Evolutionary conservation across 2,797 vertebrate genomes (phyloP).

Genomic region (Carapus acus): DNA sequence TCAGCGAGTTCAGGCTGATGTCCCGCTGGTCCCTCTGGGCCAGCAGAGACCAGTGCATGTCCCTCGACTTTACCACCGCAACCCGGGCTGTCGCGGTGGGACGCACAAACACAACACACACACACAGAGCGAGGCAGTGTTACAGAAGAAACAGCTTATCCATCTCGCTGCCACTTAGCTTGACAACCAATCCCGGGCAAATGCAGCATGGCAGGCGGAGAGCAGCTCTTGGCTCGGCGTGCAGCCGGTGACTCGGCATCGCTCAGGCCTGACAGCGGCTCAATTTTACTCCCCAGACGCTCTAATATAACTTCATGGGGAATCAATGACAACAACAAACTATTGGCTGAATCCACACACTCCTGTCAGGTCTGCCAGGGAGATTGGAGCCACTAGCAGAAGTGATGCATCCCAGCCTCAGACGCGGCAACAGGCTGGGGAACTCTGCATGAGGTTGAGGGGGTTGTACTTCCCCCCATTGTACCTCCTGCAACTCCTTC

Average conservation of each 20-base stretch:
- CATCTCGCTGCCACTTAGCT: background rate
- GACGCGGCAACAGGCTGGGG: too few species aligned
- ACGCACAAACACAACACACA: conserved; percentile 14
- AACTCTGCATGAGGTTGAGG: too few species aligned
- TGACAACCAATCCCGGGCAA: conserved; percentile 20
- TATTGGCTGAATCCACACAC: conserved; percentile 15
- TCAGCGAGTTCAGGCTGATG: conserved; percentile 85
- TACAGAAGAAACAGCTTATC: conserved; percentile 23
- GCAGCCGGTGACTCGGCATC: conserved; percentile 39
- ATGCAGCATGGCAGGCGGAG: conserved; percentile 30
- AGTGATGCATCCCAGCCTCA: too few species aligned
- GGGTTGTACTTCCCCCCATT: too few species aligned
- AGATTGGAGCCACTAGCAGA: conserved; percentile 7
- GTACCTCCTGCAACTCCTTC: too few species aligned
- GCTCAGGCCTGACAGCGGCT: conserved; percentile 4
- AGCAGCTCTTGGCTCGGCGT: conserved; percentile 15
- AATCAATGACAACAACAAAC: conserved; percentile 28
- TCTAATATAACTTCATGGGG: conserved; percentile 6
- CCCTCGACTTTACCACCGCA: conserved; percentile 93
- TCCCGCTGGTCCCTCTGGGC: conserved; percentile 93
- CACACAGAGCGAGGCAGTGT: conserved; percentile 12
- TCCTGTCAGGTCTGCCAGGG: conserved; percentile 1
- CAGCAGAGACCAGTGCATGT: conserved; percentile 98
- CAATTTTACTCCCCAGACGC: conserved; percentile 24
- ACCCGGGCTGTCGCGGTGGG: conserved; percentile 72